Percentiles rank a stretch among this genome's conserved stretches.
phyloP scores from a whole-genome alignment of 2,113 vertebrate species.

The Daphoenositta chrysoptera region DNA sequence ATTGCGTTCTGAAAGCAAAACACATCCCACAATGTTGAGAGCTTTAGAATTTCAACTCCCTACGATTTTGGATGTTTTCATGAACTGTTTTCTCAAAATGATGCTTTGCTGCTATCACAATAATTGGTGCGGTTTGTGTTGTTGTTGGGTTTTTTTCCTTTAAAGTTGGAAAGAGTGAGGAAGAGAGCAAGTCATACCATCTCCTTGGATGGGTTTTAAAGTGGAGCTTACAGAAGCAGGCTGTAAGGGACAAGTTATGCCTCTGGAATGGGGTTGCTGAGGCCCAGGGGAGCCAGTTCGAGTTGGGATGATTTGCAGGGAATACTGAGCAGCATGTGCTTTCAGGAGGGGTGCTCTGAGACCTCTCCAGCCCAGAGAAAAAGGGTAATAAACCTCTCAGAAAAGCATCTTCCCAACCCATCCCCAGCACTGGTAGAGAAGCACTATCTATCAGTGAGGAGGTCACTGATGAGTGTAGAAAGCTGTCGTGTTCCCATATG shows the following conservation, averaged over 20 bases:
- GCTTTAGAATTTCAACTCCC: constrained; percentile 3
- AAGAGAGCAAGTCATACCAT: background rate
- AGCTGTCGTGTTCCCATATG: fast-evolving
- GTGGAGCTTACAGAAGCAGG: background rate
- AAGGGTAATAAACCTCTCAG: background rate
- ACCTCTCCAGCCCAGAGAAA: background rate
- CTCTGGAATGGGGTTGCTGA: background rate
- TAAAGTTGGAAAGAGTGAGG: background rate
- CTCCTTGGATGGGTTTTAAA: background rate
- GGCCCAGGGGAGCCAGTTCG: background rate
- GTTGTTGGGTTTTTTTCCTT: background rate
- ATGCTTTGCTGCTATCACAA: background rate
- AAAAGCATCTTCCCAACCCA: background rate
- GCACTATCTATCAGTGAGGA: background rate
- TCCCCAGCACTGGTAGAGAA: background rate
- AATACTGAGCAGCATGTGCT: background rate
- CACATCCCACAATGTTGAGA: constrained; percentile 28
- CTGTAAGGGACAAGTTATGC: background rate
- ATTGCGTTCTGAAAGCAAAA: background rate
- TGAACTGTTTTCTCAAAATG: background rate
- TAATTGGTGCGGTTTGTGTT: background rate
- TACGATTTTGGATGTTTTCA: background rate
- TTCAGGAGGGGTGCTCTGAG: background rate
- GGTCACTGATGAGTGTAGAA: background rate
- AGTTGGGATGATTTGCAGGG: background rate